A percentile compares a stretch with the other conserved stretches of the same genome.
Conservation (phyloP, 2,113 vertebrate species). For the Dryoscopus gambensis region DNA sequence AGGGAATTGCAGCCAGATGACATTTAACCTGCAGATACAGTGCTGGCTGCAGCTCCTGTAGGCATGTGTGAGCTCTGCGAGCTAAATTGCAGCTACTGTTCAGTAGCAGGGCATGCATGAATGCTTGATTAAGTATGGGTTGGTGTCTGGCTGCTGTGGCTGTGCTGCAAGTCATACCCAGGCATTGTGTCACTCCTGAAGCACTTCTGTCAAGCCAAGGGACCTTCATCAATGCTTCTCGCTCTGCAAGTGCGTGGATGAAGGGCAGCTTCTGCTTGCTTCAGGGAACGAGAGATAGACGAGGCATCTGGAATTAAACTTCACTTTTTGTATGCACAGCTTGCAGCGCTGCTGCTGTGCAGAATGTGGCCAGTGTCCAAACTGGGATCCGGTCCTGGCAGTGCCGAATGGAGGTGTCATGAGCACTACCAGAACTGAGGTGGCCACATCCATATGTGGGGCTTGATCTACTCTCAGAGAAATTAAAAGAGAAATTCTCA, state of each 20-base stretch:
- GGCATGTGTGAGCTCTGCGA: neutral
- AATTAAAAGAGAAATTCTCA: neutral
- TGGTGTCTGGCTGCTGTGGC: neutral
- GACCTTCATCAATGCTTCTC: neutral
- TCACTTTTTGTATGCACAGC: neutral
- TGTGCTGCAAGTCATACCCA: rapidly evolving
- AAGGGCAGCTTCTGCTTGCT: neutral
- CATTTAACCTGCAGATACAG: rapidly evolving
- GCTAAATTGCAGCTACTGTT: neutral
- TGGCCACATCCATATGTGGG: rapidly evolving
- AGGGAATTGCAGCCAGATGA: neutral
- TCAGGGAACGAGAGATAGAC: neutral
- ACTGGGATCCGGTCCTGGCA: neutral
- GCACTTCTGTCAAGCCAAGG: neutral
- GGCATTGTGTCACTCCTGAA: neutral
- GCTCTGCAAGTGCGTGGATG: neutral
- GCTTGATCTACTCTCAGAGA: neutral
- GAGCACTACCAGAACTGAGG: rapidly evolving
- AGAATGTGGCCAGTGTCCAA: neutral
- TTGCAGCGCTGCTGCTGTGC: neutral
- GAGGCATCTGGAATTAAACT: neutral
- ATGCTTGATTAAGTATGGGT: rapidly evolving
- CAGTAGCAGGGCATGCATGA: neutral
- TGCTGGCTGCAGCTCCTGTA: neutral
- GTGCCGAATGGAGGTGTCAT: rapidly evolving